Conservation (phyloP, 2,797 vertebrate species). For the Parauchenoglanis ngamensis region DNA sequence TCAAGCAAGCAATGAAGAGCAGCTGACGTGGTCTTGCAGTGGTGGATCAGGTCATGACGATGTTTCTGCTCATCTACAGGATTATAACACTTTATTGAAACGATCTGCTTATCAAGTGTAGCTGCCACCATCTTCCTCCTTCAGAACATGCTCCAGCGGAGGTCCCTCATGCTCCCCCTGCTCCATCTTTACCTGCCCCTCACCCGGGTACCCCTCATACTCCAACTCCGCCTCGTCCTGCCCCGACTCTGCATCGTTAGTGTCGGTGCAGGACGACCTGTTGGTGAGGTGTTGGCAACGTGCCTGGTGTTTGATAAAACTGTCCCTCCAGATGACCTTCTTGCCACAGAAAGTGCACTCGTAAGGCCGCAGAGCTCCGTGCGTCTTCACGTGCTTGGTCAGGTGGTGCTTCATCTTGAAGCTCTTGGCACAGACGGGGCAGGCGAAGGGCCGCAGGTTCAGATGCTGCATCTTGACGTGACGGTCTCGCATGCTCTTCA, state of each 20-base stretch:
- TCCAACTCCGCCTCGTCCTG: conserved; percentile 26
- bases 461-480: conserved; percentile 99
- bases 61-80: not conserved
- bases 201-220: conserved; percentile 9
- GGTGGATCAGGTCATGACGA: not conserved
- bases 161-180: conserved; percentile 34
- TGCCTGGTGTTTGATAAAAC: conserved; percentile 88
- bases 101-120: conserved; percentile 18
- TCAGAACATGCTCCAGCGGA: conserved; percentile 36
- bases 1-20: not conserved
- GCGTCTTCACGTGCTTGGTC: conserved; percentile 93
- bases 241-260: not conserved
- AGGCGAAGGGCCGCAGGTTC: conserved; percentile 89
- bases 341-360: conserved; percentile 87
- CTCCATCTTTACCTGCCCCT: conserved; percentile 49
- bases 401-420: conserved; percentile 98
- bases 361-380: conserved; percentile 88
- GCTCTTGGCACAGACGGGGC: conserved; percentile 88
- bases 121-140: conserved; percentile 37
- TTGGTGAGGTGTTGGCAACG: conserved; percentile 80
- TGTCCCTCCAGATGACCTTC: conserved; percentile 94
- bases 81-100: not conserved
- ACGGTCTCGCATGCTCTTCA: conserved; percentile 92
- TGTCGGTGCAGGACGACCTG: conserved; percentile 31
- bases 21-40: not conserved